Conservation (phyloP, 2,797 vertebrate species). For the Gymnocypris eckloni region DNA sequence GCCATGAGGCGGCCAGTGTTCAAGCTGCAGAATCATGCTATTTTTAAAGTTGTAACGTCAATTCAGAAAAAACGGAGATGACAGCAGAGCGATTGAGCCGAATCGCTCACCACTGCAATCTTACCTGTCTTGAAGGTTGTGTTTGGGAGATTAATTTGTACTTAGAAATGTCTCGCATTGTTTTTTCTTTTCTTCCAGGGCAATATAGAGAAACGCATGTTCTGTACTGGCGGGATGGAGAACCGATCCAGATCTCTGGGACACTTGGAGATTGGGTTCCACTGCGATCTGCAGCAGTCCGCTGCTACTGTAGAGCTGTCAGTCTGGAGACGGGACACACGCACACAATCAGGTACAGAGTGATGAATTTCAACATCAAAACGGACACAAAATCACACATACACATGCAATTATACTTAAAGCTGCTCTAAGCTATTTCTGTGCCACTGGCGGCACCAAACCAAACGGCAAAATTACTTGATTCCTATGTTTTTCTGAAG, state of each 20-base stretch:
- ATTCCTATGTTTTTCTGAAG: conserved; percentile 4
- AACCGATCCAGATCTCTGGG: conserved; percentile 38
- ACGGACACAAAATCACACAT: conserved; percentile 1
- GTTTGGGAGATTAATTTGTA: conserved; percentile 71
- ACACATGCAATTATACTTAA: conserved; percentile 4
- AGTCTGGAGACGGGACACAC: not conserved
- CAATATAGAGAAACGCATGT: conserved; percentile 9
- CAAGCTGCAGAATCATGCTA: conserved; percentile 53
- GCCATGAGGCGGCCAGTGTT: not conserved
- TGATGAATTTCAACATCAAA: conserved; percentile 32
- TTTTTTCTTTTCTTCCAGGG: conserved; percentile 53
- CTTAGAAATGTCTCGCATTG: conserved; percentile 69
- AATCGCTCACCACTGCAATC: conserved; percentile 63
- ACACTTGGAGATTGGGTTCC: conserved; percentile 20
- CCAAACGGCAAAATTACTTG: not conserved
- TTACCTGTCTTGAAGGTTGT: conserved; percentile 70
- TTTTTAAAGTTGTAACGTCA: conserved; percentile 67
- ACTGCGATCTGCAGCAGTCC: not conserved
- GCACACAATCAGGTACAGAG: conserved; percentile 11
- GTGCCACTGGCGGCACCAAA: not conserved
- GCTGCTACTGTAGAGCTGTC: conserved; percentile 14
- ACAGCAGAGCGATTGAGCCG: conserved; percentile 65
- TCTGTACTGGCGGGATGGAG: conserved; percentile 20
- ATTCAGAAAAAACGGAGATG: conserved; percentile 68
- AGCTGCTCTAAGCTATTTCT: conserved; percentile 19